Evolutionary conservation across 2,888 invertebrate species (phyloP).

Genomic region (Alcis repandata): DNA sequence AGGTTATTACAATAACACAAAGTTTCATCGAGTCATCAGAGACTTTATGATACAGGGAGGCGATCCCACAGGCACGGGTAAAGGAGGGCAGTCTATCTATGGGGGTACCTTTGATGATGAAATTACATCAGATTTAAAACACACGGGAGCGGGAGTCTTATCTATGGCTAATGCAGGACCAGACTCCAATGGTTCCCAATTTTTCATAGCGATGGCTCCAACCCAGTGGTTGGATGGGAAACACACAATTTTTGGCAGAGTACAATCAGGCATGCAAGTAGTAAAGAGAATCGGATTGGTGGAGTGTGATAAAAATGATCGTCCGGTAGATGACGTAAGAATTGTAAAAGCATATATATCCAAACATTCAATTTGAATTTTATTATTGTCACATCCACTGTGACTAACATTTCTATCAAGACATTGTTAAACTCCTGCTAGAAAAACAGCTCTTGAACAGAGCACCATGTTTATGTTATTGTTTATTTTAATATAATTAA

Average conservation of each 20-base stretch:
- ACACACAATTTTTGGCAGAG: conserved; percentile 98
- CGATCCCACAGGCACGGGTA: conserved; percentile 98
- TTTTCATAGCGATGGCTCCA: conserved; percentile 98
- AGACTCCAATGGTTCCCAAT: conserved; percentile 98
- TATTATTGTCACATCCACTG: too few relatives aligned
- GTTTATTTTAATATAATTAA: too few relatives aligned
- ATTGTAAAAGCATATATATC: conserved; percentile 86
- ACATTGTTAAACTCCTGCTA: too few relatives aligned
- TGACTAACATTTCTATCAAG: too few relatives aligned
- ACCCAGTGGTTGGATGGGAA: conserved; percentile 99
- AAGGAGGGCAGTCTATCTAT: conserved; percentile 98
- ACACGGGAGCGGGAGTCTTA: conserved; percentile 95
- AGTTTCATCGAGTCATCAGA: conserved; percentile 97
- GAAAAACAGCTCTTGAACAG: too few relatives aligned
- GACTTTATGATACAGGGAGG: conserved; percentile 98
- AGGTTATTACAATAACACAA: conserved; percentile 98
- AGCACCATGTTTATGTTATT: too few relatives aligned
- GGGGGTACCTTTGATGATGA: conserved; percentile 98
- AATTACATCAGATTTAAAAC: conserved; percentile 96
- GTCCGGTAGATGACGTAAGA: conserved; percentile 95
- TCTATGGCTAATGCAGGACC: conserved; percentile 99
- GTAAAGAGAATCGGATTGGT: conserved; percentile 97
- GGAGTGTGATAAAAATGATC: conserved; percentile 97
- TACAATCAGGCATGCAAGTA: conserved; percentile 95
- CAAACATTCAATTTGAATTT: conserved; percentile 54